Evolutionary conservation across 2,797 vertebrate genomes (phyloP), one percentile per base, ranked within the genome.

Genomic region (Prunella strophiata): DNA sequence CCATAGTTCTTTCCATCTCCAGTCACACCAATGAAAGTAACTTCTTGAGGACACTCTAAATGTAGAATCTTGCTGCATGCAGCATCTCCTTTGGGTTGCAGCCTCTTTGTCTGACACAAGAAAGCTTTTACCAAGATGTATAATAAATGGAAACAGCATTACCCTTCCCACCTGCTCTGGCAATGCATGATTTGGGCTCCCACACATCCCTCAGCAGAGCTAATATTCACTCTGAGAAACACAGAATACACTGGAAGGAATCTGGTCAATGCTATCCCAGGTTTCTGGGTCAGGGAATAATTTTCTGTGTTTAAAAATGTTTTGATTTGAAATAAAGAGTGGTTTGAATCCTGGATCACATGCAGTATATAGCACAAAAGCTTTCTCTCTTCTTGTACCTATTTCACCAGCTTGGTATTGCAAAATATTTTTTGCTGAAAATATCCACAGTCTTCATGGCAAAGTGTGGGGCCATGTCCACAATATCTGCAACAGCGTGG

Each of bases 401-500:
- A 0, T 78, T 80, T 85, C 32, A 40, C 26, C 1, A 0, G 45
- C 26, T 42, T 59, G 32, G 52, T 71, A 59, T 20, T n/a, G 18
- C 11, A 12, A 32, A 13, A 1, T 23, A 7, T 15, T 36, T 70
- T 26, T 27, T 71, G 4, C 38, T 89, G 26, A 38, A 57, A 57
- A 25, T 59, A 36, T 18, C 6, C 3, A 1, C 5, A 11, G 13
- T 47, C 9, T 66, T 68, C 7, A 16, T 47, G 36, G 22, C 20
- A 13, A 48, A 51, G 16, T 4, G 16, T 45, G 59, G 16, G 38
- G 22, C 13, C 10, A 0, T 4, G 12, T 27, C 36, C 10, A 3
- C 57, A 2, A 21, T 7, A 5, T 45, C 5, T 38, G 22, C 27
- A 48, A 0, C 10, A 9, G 23, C 0, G 1, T 2, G 30, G 16